Percentiles rank a stretch among this genome's conserved stretches.
These are phyloP conservation scores for Chaetogeoica ovagalla DNA, from an alignment of 2,888 invertebrate genomes.

Conservation along the genomic window DNA sequence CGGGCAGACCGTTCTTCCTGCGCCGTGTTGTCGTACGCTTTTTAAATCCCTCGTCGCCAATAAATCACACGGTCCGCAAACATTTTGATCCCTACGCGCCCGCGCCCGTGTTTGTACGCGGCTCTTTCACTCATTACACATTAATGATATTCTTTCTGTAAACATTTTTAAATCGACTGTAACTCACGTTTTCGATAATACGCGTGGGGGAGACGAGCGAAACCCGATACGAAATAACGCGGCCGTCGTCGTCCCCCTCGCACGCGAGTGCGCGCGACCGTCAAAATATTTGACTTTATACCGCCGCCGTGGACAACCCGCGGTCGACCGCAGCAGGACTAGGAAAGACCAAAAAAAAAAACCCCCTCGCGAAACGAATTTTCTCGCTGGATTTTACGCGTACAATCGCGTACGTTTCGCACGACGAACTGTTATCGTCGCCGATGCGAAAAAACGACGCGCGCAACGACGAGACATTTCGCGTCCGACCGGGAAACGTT, in stretches of 20 bases:
- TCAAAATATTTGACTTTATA: slow-evolving; percentile 50
- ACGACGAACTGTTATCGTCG: no score
- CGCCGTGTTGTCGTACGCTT: background rate
- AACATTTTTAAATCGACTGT: slow-evolving; percentile 52
- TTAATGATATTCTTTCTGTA: slow-evolving; percentile 51
- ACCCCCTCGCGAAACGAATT: no score
- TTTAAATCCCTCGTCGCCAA: slow-evolving; percentile 51
- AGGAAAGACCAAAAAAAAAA: no score
- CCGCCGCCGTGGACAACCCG: background rate
- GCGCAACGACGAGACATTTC: no score
- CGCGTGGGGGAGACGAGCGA: slow-evolving; percentile 8
- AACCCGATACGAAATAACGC: slow-evolving; percentile 24
- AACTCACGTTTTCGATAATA: slow-evolving; percentile 30
- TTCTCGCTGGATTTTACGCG: no score
- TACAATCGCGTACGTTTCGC: no score
- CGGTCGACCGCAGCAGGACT: no score
- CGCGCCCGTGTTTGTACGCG: background rate
- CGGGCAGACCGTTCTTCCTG: background rate
- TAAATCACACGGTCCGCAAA: slow-evolving; percentile 53
- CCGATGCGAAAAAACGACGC: no score
- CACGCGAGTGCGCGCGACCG: background rate
- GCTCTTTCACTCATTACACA: slow-evolving; percentile 49
- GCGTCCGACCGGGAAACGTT: no score
- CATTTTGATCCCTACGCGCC: slow-evolving; percentile 21
- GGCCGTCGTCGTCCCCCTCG: background rate